Percentiles rank a stretch among this genome's conserved stretches.
Conservation (phyloP, 2,888 invertebrate species). For the Acrocyrtus sp. region DNA sequence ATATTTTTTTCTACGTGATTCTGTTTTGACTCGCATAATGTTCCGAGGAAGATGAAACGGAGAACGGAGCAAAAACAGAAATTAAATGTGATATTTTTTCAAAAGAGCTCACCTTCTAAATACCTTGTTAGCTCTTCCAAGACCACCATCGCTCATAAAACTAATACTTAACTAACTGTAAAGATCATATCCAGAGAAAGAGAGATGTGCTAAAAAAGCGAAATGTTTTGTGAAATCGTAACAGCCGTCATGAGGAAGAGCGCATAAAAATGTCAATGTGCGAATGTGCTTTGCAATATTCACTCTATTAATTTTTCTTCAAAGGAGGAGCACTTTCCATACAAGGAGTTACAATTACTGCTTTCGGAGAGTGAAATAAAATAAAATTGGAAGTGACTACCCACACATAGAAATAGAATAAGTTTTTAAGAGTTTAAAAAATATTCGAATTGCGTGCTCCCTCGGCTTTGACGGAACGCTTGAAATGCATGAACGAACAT, state of each 20-base stretch:
- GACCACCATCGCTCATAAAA: no score
- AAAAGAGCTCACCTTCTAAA: no score
- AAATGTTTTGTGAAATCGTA: no score
- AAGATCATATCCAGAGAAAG: no score
- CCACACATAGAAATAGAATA: not conserved
- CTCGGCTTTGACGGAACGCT: no score
- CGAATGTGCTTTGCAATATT: constrained; percentile 7
- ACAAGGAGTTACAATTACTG: constrained; percentile 12
- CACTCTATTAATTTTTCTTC: constrained; percentile 27
- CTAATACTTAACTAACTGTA: no score
- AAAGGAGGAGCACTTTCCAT: constrained; percentile 11
- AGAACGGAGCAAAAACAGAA: not conserved
- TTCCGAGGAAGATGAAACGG: not conserved
- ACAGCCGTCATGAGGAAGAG: constrained; percentile 4
- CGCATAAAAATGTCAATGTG: constrained; percentile 37
- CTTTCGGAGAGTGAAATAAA: not conserved
- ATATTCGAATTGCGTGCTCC: no score
- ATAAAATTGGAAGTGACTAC: not conserved
- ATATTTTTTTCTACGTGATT: constrained; percentile 39
- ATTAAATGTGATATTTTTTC: no score
- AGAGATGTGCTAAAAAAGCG: no score
- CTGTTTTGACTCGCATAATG: constrained; percentile 32
- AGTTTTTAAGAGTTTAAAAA: not conserved
- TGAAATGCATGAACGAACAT: no score
- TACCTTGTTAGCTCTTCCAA: no score